These are phyloP conservation scores for Dendropsophus ebraccatus DNA, from an alignment of 2,113 vertebrate species.

Conservation along the genomic window DNA sequence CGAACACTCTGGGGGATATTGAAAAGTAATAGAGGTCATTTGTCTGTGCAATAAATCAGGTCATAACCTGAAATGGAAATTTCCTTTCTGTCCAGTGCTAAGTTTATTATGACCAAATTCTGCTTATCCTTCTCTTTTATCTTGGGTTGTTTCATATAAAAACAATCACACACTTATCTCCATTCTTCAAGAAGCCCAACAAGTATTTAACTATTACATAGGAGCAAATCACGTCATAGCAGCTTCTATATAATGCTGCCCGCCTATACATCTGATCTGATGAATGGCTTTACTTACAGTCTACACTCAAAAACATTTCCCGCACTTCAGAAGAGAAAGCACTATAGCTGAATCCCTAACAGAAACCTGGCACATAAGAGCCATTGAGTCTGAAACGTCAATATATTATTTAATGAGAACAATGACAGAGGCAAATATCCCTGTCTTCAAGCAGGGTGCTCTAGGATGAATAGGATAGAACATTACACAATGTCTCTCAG, in stretches of 20 bases:
- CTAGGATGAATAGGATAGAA: not conserved
- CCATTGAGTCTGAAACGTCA: constrained; percentile 4
- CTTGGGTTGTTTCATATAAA: no score
- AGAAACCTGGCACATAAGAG: constrained; percentile 26
- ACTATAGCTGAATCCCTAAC: not conserved
- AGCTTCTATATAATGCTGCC: not conserved
- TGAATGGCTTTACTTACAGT: not conserved
- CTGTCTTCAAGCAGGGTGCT: constrained; percentile 9
- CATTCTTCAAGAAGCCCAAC: not conserved
- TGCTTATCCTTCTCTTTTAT: not conserved
- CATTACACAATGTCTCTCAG: constrained; percentile 11
- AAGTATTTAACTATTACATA: no score
- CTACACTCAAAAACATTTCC: not conserved
- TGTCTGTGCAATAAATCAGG: not conserved
- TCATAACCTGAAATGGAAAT: not conserved
- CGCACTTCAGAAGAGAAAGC: not conserved
- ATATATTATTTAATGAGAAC: constrained; percentile 31
- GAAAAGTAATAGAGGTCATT: not conserved
- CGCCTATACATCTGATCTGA: not conserved
- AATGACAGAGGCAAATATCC: constrained; percentile 21
- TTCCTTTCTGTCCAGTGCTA: not conserved
- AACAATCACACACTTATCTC: no score
- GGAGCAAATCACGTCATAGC: not conserved
- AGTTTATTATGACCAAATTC: not conserved
- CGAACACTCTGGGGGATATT: not conserved